Evolutionary conservation across 1,140 invertebrate species (phyloP).

Genomic region (Caenorhabditis brenneri): DNA sequence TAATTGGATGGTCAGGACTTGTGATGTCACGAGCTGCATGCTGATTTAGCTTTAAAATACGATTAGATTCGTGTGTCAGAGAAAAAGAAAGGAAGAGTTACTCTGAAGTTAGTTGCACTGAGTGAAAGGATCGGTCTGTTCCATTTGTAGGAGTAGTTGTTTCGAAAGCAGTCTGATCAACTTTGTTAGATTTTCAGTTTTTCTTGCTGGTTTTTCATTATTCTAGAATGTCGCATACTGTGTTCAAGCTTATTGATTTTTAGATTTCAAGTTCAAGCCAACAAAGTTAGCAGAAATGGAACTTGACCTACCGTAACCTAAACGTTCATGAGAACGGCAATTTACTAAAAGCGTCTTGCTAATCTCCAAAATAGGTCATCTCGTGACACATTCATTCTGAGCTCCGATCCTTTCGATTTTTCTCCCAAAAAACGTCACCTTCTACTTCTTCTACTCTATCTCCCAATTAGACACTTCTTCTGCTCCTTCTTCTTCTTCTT

Average conservation of each 20-base stretch:
- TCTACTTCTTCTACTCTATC: background rate
- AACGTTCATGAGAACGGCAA: background rate
- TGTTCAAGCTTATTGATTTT: too few relatives aligned
- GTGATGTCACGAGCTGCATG: slow-evolving; percentile 14
- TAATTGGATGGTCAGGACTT: slow-evolving; percentile 6
- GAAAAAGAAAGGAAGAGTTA: background rate
- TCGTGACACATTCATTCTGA: background rate
- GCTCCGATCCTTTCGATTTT: slow-evolving; percentile 15
- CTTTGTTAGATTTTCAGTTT: too few relatives aligned
- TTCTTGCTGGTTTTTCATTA: too few relatives aligned
- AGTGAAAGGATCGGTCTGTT: background rate
- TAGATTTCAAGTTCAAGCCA: too few relatives aligned
- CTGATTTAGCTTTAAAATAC: background rate
- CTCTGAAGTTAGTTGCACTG: too few relatives aligned
- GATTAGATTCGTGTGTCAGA: background rate
- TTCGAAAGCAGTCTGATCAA: too few relatives aligned
- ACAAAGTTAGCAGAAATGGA: too few relatives aligned
- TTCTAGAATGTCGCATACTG: too few relatives aligned
- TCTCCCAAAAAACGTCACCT: slow-evolving; percentile 30
- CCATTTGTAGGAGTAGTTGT: background rate
- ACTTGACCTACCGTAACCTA: background rate
- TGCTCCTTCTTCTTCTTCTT: background rate
- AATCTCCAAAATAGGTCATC: background rate
- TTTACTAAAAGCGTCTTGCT: background rate
- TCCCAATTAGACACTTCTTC: slow-evolving; percentile 37